Conservation (phyloP, 1,140 invertebrate species). For the Drosophila pandora region DNA sequence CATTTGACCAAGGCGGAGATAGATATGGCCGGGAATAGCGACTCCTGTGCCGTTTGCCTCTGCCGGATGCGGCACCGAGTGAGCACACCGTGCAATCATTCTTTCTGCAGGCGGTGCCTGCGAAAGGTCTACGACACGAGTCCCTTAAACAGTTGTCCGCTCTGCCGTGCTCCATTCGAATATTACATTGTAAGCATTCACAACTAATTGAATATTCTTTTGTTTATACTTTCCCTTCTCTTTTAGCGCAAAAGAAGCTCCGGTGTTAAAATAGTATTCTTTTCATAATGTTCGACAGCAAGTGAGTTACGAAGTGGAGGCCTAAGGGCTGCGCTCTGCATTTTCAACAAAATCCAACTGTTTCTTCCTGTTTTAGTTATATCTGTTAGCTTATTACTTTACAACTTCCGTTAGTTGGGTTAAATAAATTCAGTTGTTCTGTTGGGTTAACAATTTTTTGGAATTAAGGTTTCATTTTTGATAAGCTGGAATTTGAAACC, state of each 20-base stretch:
- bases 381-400: background rate
- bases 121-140: constrained; percentile 36
- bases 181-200: constrained; percentile 58
- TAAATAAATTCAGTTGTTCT: background rate
- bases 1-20: background rate
- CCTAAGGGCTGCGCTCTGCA: background rate
- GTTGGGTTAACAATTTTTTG: background rate
- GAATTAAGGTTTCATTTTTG: background rate
- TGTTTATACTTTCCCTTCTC: background rate
- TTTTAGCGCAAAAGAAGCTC: constrained; percentile 14
- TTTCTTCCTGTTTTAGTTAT: background rate
- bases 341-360: background rate
- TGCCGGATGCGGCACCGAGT: constrained; percentile 33
- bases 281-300: background rate
- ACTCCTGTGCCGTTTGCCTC: constrained; percentile 49
- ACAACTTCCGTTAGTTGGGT: background rate
- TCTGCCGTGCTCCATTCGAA: constrained; percentile 49
- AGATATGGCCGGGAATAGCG: constrained; percentile 4
- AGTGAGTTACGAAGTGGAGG: background rate
- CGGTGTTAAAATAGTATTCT: constrained; percentile 13
- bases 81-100: constrained; percentile 42
- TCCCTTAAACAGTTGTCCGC: constrained; percentile 38
- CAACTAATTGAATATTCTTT: background rate
- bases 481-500: background rate
- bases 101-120: constrained; percentile 54